Conservation (phyloP, 2,113 vertebrate species). For the Oophaga pumilio region DNA sequence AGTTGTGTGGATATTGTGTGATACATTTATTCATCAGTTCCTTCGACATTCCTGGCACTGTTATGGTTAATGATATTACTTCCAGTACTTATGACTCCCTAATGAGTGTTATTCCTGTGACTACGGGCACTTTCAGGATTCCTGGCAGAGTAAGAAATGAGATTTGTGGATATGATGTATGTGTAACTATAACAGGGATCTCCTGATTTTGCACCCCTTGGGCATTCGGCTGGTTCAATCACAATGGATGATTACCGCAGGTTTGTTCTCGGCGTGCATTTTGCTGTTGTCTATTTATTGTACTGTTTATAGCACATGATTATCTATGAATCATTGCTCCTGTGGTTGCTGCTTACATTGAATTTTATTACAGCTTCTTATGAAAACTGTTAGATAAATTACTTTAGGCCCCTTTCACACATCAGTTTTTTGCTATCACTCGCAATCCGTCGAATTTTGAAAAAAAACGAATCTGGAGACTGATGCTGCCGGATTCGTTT, state of each 20-base stretch:
- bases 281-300: background rate
- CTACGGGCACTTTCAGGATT: constrained; percentile 16
- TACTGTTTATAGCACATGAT: background rate
- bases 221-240: background rate
- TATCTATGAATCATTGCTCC: background rate
- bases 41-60: background rate
- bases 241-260: background rate
- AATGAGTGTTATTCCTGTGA: constrained; percentile 33
- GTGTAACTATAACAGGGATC: constrained; percentile 4
- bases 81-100: constrained; percentile 13
- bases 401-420: too few relatives aligned
- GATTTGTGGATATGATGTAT: constrained; percentile 15
- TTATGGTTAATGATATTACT: constrained; percentile 3
- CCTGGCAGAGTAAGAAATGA: constrained; percentile 22
- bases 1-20: background rate
- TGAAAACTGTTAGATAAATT: background rate
- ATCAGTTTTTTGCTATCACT: too few relatives aligned
- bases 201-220: background rate
- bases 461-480: too few relatives aligned
- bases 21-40: background rate
- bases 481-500: too few relatives aligned
- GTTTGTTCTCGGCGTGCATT: background rate
- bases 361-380: background rate
- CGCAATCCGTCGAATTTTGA: too few relatives aligned
- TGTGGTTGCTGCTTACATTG: background rate